Percentiles rank a stretch among this genome's conserved stretches.
Conservation (phyloP, 1,140 invertebrate species). For the Drosophila sproati region DNA sequence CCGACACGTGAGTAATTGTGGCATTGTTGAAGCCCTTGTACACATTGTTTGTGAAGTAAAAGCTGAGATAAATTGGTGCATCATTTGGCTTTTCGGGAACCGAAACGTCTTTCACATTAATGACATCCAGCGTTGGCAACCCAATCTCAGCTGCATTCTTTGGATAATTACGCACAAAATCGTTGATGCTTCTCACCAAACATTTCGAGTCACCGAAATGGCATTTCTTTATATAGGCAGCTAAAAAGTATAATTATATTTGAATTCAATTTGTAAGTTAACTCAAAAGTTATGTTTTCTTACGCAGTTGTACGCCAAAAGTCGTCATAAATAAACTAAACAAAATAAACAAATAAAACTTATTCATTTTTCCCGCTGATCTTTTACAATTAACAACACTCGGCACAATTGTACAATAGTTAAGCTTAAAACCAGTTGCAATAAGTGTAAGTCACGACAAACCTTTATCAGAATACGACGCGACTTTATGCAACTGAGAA, state of each 20-base stretch:
- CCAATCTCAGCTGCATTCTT: conserved; percentile 64
- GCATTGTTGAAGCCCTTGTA: conserved; percentile 46
- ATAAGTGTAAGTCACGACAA: conserved; percentile 8
- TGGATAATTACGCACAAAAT: conserved; percentile 47
- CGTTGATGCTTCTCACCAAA: conserved; percentile 49
- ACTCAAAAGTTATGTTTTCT: conserved; percentile 4
- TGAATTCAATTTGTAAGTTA: neutral
- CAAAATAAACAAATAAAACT: conserved; percentile 19
- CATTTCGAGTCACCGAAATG: conserved; percentile 50
- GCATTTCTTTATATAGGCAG: conserved; percentile 55
- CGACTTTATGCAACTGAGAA: conserved; percentile 9
- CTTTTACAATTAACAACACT: neutral
- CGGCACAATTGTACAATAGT: neutral
- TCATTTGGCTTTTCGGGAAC: conserved; percentile 15
- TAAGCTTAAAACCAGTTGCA: neutral
- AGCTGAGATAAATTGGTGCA: conserved; percentile 53
- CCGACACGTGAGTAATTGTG: conserved; percentile 52
- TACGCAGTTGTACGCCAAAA: conserved; percentile 26
- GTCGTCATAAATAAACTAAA: neutral
- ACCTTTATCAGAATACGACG: neutral
- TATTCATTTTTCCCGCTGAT: conserved; percentile 15
- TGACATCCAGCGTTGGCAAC: conserved; percentile 36
- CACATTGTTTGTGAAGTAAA: conserved; percentile 33
- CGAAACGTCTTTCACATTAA: neutral
- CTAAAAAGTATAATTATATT: conserved; percentile 29